phyloP scores from a whole-genome alignment of 2,113 vertebrate species.

The Stegastes partitus region DNA sequence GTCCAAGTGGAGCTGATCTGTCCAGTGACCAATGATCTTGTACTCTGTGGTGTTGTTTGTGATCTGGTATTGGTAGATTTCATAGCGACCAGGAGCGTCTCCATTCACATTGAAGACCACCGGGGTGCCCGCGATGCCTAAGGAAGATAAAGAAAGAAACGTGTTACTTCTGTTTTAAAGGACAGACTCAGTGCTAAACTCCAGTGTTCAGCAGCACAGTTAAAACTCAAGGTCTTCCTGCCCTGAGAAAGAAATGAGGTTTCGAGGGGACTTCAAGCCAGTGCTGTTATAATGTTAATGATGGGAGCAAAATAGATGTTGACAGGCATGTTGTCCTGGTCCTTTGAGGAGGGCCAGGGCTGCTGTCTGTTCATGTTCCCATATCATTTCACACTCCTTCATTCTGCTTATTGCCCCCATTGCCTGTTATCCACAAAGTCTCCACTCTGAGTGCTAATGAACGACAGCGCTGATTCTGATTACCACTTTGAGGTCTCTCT shows the following conservation, averaged over 20 bases:
- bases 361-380: slow-evolving; percentile 75
- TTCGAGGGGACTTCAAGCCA: slow-evolving; percentile 32
- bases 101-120: slow-evolving; percentile 96
- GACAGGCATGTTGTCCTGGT: slow-evolving; percentile 71
- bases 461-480: slow-evolving; percentile 73
- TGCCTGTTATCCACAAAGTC: slow-evolving; percentile 68
- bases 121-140: slow-evolving; percentile 93
- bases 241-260: slow-evolving; percentile 46
- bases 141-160: slow-evolving; percentile 18
- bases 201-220: background rate
- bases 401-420: slow-evolving; percentile 73
- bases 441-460: slow-evolving; percentile 58
- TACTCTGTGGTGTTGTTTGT: slow-evolving; percentile 90
- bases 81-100: slow-evolving; percentile 93
- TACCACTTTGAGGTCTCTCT: slow-evolving; percentile 64
- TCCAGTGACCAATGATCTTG: slow-evolving; percentile 95
- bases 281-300: slow-evolving; percentile 47
- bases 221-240: slow-evolving; percentile 9
- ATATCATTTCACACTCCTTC: slow-evolving; percentile 75
- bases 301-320: slow-evolving; percentile 64
- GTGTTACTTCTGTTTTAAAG: background rate
- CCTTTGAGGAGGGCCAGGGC: slow-evolving; percentile 61
- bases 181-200: background rate
- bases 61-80: slow-evolving; percentile 97
- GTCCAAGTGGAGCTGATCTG: slow-evolving; percentile 90